These are phyloP conservation scores for Pseudachorutes palmiensis DNA, from an alignment of 1,140 invertebrate genomes.

Conservation along the genomic window DNA sequence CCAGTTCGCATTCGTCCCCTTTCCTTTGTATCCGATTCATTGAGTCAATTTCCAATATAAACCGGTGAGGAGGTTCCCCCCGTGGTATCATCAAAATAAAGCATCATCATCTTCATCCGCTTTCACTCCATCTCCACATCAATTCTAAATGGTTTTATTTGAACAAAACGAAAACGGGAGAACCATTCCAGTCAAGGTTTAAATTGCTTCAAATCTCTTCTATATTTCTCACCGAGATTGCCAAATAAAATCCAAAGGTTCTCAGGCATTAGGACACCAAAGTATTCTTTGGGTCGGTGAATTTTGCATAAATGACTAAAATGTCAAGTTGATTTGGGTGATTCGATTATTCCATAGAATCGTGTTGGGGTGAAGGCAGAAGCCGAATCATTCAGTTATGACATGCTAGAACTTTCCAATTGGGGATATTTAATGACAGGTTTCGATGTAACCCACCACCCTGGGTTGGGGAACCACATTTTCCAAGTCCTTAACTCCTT, in stretches of 20 bases:
- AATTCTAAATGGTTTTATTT: constrained; percentile 13
- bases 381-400: no score
- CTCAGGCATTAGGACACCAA: background rate
- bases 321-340: no score
- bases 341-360: no score
- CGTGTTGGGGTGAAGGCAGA: no score
- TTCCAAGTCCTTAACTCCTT: background rate
- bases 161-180: background rate
- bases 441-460: no score
- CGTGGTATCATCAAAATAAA: constrained; percentile 3
- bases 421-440: no score
- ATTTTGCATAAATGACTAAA: no score
- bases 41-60: constrained; percentile 11
- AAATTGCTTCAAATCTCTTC: background rate
- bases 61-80: background rate
- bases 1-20: background rate
- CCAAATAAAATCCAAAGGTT: background rate
- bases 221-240: background rate
- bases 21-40: constrained; percentile 1
- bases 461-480: background rate
- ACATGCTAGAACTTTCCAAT: no score
- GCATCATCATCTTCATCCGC: constrained; percentile 2
- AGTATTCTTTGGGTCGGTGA: no score
- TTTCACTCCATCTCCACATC: constrained; percentile 10
- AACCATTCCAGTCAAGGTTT: background rate